These are phyloP conservation scores for Mormyrops boulengeri DNA, from an alignment of 2,797 vertebrate genomes.

Conservation along the genomic window DNA sequence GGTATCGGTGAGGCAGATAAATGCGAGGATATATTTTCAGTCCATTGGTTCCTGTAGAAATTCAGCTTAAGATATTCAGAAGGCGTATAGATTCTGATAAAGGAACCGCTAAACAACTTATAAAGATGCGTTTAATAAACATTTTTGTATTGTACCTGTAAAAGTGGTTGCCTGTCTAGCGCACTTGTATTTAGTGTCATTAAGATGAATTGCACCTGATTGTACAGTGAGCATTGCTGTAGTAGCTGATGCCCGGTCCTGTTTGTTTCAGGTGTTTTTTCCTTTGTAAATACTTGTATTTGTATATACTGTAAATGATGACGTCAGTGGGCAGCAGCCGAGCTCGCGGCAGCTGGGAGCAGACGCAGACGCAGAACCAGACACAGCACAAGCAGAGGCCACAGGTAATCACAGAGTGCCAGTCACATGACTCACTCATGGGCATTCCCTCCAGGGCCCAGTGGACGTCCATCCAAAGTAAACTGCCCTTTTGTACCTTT, in stretches of 20 bases:
- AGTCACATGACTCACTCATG: neutral
- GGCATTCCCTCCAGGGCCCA: neutral
- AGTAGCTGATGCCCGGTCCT: neutral
- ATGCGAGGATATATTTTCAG: neutral
- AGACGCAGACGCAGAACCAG: conserved; percentile 96
- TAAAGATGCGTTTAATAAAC: neutral
- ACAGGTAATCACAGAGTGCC: conserved; percentile 53
- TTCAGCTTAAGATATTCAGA: neutral
- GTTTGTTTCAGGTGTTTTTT: conserved; percentile 74
- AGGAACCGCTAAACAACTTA: neutral
- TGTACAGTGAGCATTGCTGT: neutral
- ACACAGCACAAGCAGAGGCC: conserved; percentile 87
- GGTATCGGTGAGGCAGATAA: neutral
- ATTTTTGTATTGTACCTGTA: neutral
- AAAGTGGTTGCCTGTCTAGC: neutral
- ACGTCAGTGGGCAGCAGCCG: conserved; percentile 96
- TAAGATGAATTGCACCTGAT: neutral
- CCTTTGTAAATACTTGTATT: conserved; percentile 99
- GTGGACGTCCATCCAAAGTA: neutral
- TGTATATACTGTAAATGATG: conserved; percentile 99
- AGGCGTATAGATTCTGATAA: neutral
- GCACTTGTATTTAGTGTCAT: neutral
- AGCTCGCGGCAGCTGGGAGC: conserved; percentile 94
- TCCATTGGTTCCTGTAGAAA: neutral
- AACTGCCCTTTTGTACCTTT: neutral